Conservation (phyloP, 37 sponge, comb jelly and placozoan genomes). For the Halisarca cf. caerulea region DNA sequence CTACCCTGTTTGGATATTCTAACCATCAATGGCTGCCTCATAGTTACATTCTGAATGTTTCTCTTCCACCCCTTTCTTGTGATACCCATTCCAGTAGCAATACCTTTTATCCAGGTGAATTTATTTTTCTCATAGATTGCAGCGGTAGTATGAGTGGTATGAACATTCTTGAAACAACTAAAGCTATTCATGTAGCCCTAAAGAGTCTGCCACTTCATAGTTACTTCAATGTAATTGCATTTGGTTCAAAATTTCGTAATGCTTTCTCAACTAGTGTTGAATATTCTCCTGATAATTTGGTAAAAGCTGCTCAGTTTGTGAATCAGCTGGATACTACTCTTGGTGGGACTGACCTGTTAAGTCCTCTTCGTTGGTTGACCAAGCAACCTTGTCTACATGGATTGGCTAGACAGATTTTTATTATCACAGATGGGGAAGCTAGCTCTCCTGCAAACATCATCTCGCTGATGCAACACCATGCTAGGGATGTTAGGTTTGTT, state of each 20-base stretch:
- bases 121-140: constrained; percentile 85
- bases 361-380: constrained; percentile 66
- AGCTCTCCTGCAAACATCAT: not conserved
- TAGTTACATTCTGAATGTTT: too few species aligned
- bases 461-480: not conserved
- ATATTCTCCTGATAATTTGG: constrained; percentile 51
- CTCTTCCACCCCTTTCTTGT: too few species aligned
- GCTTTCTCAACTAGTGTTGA: constrained; percentile 38
- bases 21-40: too few species aligned
- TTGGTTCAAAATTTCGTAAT: constrained; percentile 68
- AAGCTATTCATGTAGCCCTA: constrained; percentile 63
- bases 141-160: constrained; percentile 81
- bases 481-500: too few species aligned
- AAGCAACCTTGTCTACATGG: constrained; percentile 22
- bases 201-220: constrained; percentile 67
- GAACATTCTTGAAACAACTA: constrained; percentile 52
- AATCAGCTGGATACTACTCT: constrained; percentile 69
- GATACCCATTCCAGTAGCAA: too few species aligned
- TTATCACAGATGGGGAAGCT: constrained; percentile 77
- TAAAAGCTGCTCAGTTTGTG: constrained; percentile 58
- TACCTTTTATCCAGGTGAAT: constrained; percentile 56
- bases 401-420: constrained; percentile 66
- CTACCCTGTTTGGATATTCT: too few species aligned
- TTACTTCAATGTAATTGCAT: constrained; percentile 82
- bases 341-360: constrained; percentile 82